Evolutionary conservation across 1,140 invertebrate genomes (phyloP).

Genomic region (Batillaria attramentaria): DNA sequence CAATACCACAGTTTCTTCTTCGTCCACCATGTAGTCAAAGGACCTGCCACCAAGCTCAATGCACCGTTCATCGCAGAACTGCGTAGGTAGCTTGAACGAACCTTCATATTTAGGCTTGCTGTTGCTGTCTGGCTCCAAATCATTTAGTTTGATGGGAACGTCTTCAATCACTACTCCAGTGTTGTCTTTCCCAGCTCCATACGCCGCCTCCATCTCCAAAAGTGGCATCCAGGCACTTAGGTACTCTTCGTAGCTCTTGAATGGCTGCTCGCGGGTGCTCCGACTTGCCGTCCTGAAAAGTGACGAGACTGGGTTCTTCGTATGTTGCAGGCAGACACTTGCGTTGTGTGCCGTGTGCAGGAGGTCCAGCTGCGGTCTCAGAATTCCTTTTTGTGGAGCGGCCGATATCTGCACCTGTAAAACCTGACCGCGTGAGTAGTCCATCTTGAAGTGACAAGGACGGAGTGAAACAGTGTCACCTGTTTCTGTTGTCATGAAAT

Average conservation of each 20-base stretch:
- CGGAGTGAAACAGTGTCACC: neutral
- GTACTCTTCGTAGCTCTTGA: conserved; percentile 36
- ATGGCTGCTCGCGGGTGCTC: conserved; percentile 16
- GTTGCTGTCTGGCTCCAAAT: neutral
- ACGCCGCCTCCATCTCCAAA: conserved; percentile 50
- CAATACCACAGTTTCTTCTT: neutral
- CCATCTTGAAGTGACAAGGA: conserved; percentile 40
- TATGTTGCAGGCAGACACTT: conserved; percentile 48
- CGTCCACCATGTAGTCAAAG: neutral
- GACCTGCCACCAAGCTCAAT: conserved; percentile 39
- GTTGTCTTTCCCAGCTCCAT: conserved; percentile 31
- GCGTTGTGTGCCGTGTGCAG: conserved; percentile 47
- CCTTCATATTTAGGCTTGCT: conserved; percentile 25
- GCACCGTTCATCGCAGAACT: conserved; percentile 43
- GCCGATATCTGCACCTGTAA: conserved; percentile 45
- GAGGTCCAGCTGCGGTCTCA: conserved; percentile 39
- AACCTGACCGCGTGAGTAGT: conserved; percentile 43
- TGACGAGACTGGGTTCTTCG: conserved; percentile 42
- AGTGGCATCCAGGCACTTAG: conserved; percentile 42
- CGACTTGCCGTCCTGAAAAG: conserved; percentile 36
- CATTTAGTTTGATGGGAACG: conserved; percentile 17
- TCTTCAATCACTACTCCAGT: conserved; percentile 38
- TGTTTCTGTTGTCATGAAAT: conserved; percentile 24
- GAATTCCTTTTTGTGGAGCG: conserved; percentile 38
- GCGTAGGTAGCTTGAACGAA: conserved; percentile 22